Conservation (phyloP, 2,888 invertebrate species). For the Nymphalis urticae region DNA sequence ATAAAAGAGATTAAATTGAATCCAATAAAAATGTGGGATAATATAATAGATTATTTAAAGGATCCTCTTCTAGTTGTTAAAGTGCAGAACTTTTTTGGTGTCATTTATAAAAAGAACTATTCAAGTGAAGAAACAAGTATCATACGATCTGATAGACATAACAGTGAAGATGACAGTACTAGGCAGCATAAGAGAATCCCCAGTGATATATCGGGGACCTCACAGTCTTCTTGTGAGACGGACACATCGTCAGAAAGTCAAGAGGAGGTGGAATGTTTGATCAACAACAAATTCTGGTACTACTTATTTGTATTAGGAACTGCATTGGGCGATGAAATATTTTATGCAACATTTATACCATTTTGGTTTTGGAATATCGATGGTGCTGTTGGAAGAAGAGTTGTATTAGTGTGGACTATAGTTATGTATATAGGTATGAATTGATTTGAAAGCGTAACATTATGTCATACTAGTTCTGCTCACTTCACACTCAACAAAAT, state of each 20-base stretch:
- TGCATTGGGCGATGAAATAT: slow-evolving; percentile 93
- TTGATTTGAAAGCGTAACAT: not conserved
- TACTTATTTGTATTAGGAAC: slow-evolving; percentile 92
- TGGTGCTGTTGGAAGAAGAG: slow-evolving; percentile 90
- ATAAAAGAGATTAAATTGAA: not conserved
- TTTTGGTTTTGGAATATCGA: slow-evolving; percentile 98
- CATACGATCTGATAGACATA: slow-evolving; percentile 56
- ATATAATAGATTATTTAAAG: slow-evolving; percentile 85
- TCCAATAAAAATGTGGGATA: slow-evolving; percentile 64
- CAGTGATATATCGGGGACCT: slow-evolving; percentile 68
- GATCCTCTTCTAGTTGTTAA: slow-evolving; percentile 88
- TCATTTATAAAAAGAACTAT: slow-evolving; percentile 74
- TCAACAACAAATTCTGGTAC: slow-evolving; percentile 90
- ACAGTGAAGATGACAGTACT: slow-evolving; percentile 54
- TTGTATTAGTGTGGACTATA: slow-evolving; percentile 90
- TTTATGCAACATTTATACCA: slow-evolving; percentile 95
- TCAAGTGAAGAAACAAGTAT: slow-evolving; percentile 54
- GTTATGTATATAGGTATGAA: slow-evolving; percentile 90
- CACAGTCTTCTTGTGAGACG: slow-evolving; percentile 67
- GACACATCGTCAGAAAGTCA: slow-evolving; percentile 63
- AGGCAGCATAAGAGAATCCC: slow-evolving; percentile 66
- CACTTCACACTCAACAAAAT: no score
- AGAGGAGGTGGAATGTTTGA: slow-evolving; percentile 72
- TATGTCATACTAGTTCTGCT: no score
- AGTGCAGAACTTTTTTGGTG: slow-evolving; percentile 90